A percentile compares a stretch with the other conserved stretches of the same genome.
phyloP scores from a whole-genome alignment of 2,888 invertebrate genomes.

The Drosophila phalerata region DNA sequence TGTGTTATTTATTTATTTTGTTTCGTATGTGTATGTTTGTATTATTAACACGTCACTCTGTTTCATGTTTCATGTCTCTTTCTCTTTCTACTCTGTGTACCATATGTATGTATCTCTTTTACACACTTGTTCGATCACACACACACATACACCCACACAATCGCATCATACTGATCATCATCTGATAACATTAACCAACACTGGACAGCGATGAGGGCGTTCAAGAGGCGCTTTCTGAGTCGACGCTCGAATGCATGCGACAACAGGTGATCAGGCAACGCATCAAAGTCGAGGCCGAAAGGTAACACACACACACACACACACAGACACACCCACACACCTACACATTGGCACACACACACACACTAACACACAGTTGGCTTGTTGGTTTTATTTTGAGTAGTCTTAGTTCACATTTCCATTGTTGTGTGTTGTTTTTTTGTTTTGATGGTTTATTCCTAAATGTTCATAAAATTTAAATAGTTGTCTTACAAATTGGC shows the following conservation, averaged over 20 bases:
- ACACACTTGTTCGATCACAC: constrained; percentile 44
- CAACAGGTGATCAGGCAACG: constrained; percentile 92
- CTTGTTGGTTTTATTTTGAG: not conserved
- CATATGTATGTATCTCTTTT: constrained; percentile 40
- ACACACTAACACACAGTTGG: not conserved
- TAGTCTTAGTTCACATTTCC: not conserved
- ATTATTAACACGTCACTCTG: constrained; percentile 43
- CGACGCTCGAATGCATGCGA: constrained; percentile 93
- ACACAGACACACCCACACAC: constrained; percentile 30
- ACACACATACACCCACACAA: constrained; percentile 30
- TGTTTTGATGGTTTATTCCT: too few species aligned
- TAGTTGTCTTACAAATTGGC: too few species aligned
- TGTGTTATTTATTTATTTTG: constrained; percentile 3
- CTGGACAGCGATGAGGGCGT: constrained; percentile 72
- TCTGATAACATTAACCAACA: constrained; percentile 42
- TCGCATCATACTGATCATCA: constrained; percentile 13
- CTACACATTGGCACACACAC: constrained; percentile 3
- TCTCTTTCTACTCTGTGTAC: constrained; percentile 49
- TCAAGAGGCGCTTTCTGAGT: constrained; percentile 90
- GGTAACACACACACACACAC: constrained; percentile 86
- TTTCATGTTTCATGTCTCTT: constrained; percentile 40
- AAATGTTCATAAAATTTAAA: too few species aligned
- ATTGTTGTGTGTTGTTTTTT: too few species aligned
- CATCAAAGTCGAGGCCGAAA: constrained; percentile 93
- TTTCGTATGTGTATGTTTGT: constrained; percentile 2